Conservation (phyloP, 2,113 vertebrate species). For the Clarias gariepinus region DNA sequence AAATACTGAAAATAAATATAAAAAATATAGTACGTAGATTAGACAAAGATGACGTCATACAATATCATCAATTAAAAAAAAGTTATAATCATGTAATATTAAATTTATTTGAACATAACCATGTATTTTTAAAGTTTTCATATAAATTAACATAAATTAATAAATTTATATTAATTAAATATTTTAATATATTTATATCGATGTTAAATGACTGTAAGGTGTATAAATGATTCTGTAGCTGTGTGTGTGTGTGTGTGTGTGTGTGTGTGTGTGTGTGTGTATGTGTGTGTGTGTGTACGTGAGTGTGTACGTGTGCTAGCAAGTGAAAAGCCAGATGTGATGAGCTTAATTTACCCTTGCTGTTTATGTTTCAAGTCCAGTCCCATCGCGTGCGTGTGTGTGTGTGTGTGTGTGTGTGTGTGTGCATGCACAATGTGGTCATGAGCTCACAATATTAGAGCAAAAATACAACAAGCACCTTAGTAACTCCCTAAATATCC, state of each 20-base stretch:
- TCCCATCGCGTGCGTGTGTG: slow-evolving; percentile 11
- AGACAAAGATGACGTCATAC: no score
- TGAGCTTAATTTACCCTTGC: slow-evolving; percentile 21
- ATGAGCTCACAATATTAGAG: slow-evolving; percentile 6
- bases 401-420: slow-evolving; percentile 26
- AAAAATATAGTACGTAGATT: no score
- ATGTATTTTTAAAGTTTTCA: no score
- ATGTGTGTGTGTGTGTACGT: background rate
- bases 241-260: background rate
- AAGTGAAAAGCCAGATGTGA: slow-evolving; percentile 29
- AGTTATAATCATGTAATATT: no score
- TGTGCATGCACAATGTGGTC: background rate
- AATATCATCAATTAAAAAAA: no score
- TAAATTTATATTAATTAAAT: background rate
- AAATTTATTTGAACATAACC: no score
- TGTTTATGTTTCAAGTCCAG: background rate
- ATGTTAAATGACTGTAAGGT: background rate
- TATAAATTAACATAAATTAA: no score
- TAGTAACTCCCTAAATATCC: slow-evolving; percentile 13
- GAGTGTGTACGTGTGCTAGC: background rate
- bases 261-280: background rate
- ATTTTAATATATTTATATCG: background rate
- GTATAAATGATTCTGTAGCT: background rate
- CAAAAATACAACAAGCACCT: slow-evolving; percentile 18
- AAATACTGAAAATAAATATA: no score